Evolutionary conservation across 2,113 vertebrate genomes (phyloP).

Genomic region (Polypterus senegalus): DNA sequence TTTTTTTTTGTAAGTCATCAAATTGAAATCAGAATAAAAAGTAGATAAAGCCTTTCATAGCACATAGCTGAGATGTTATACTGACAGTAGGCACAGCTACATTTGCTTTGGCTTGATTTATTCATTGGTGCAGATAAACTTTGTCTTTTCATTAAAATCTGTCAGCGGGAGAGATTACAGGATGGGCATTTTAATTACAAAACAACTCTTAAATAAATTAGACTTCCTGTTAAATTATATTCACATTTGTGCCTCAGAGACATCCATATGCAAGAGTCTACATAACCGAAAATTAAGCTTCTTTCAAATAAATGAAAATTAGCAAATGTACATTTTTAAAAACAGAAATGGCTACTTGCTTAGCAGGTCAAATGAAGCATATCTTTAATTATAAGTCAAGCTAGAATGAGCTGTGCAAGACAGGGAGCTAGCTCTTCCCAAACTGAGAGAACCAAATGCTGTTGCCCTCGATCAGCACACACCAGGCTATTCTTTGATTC

Average conservation of each 20-base stretch:
- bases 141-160: slow-evolving; percentile 12
- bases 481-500: too few relatives aligned
- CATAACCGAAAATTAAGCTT: neutral
- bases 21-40: neutral
- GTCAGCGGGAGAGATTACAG: neutral
- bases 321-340: too few relatives aligned
- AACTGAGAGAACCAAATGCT: too few relatives aligned
- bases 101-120: neutral
- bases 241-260: neutral
- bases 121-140: slow-evolving; percentile 8
- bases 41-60: neutral
- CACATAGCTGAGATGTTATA: too few relatives aligned
- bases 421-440: too few relatives aligned
- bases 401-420: too few relatives aligned
- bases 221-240: slow-evolving; percentile 16
- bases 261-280: neutral
- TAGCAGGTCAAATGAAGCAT: too few relatives aligned
- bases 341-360: too few relatives aligned
- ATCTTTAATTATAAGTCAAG: too few relatives aligned
- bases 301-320: neutral
- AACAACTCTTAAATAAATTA: slow-evolving; percentile 7
- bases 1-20: too few relatives aligned
- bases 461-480: too few relatives aligned
- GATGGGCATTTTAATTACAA: slow-evolving; percentile 11
- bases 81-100: too few relatives aligned